Base-by-base conservation (phyloP, 2,888 invertebrate species). In the Drosophila paramelanica region DNA sequence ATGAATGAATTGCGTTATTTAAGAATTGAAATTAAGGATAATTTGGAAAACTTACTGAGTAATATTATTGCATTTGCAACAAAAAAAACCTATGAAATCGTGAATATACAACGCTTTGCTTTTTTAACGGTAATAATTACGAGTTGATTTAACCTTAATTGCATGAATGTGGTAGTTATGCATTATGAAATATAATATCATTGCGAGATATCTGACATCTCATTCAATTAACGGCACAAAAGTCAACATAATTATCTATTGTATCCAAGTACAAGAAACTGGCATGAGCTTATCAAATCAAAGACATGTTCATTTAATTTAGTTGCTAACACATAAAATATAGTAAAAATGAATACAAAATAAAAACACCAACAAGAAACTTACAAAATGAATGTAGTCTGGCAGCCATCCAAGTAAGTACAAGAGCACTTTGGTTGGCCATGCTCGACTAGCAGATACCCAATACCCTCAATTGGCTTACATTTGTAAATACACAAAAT, bases 201-300 rank as follows among this genome's bases (percentile, higher is more conserved):
- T 36, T 41, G 13, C 5, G n/a, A 23, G 33, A 52, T 43, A 64
- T 64, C 50, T 5, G 38, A 17, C 42, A 36, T 20, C 41, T 64
- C 42, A 65, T 50, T 64, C 65, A 50, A 65, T 43, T 43, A 64
- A 38, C 64, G 14, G 17, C 36, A 36, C 13, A 65, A 70, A 73
- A 64, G 66, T 52, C 42, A 66, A 70, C 42, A 66, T 53, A 47
- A 55, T 74, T 71, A 50, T 67, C 67, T 25, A 45, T n/a, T 42
- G 10, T 33, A 27, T 33, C 7, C 20, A 17, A 52, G 20, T 20
- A 31, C 20, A 50, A 52, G 11, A 42, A 36, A 36, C 13, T 42
- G 14, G 13, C 33, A 49, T 27, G 42, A 25, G 13, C 20, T 49
- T 49, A 56, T 60, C 33, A 56, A 57, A 52, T 31, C 13, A 62